Evolutionary conservation across 2,888 invertebrate species (phyloP).

Genomic region (Agapostemon virescens): DNA sequence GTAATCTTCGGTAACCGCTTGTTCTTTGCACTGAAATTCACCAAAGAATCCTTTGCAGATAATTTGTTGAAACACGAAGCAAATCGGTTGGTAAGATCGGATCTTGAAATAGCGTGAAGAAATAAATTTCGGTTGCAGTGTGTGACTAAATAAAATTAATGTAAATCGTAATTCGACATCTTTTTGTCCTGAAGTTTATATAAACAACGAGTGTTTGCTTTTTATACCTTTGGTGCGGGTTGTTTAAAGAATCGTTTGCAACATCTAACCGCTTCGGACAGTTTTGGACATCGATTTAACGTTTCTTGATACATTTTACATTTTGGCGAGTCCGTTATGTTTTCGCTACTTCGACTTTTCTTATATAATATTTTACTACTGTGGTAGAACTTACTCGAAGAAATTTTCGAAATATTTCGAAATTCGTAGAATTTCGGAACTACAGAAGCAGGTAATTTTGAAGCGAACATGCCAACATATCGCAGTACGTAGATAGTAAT

Average conservation of each 20-base stretch:
- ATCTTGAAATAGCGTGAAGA: too few relatives aligned
- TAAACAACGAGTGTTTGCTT: neutral
- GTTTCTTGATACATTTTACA: constrained; percentile 47
- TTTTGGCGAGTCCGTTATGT: neutral
- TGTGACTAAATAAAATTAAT: too few relatives aligned
- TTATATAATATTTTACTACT: neutral
- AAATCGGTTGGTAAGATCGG: too few relatives aligned
- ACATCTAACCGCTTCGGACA: constrained; percentile 17
- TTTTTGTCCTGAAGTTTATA: too few relatives aligned
- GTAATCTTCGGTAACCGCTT: constrained; percentile 54
- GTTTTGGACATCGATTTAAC: constrained; percentile 55
- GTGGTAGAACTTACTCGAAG: neutral
- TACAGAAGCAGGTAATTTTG: constrained; percentile 54
- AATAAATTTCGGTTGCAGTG: too few relatives aligned
- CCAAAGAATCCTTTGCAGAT: neutral
- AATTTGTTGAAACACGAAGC: neutral
- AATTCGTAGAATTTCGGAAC: constrained; percentile 9
- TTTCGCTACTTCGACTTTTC: neutral
- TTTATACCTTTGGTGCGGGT: constrained; percentile 31
- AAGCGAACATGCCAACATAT: constrained; percentile 54
- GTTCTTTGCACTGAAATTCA: constrained; percentile 59
- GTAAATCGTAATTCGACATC: too few relatives aligned
- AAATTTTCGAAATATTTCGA: neutral
- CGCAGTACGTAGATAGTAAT: neutral
- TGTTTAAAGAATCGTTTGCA: constrained; percentile 33